Evolutionary conservation across 2,888 invertebrate genomes (phyloP).

Genomic region (Mythimna vitellina): DNA sequence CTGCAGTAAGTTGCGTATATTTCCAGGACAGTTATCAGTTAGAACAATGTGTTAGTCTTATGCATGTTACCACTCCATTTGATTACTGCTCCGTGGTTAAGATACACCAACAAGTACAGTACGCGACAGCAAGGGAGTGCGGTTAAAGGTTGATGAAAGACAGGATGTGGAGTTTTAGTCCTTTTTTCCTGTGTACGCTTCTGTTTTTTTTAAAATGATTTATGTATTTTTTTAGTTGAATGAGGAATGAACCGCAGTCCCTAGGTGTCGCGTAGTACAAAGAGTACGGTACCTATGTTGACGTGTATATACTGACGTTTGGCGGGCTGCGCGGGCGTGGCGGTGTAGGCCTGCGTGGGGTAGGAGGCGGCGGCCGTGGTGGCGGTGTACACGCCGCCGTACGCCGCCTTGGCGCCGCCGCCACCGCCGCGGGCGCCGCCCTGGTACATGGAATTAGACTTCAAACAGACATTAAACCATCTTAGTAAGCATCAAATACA

Average conservation of each 20-base stretch:
- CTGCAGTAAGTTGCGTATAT: conserved; percentile 33
- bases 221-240: neutral
- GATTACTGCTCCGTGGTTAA: conserved; percentile 41
- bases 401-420: conserved; percentile 91
- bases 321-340: conserved; percentile 90
- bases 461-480: conserved; percentile 43
- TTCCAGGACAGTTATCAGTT: conserved; percentile 14
- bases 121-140: conserved; percentile 56
- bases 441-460: conserved; percentile 64
- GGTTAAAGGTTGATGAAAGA: conserved; percentile 27
- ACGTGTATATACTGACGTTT: conserved; percentile 89
- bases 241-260: conserved; percentile 44
- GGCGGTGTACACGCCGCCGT: conserved; percentile 91
- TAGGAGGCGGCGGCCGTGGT: conserved; percentile 87
- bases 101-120: conserved; percentile 56
- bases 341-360: conserved; percentile 88
- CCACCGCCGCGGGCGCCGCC: conserved; percentile 91
- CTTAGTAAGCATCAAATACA: conserved; percentile 3
- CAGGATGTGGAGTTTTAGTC: conserved; percentile 29
- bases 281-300: conserved; percentile 58
- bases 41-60: conserved; percentile 11
- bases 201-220: neutral
- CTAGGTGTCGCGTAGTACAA: conserved; percentile 29
- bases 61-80: conserved; percentile 43
- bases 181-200: neutral